Percentiles rank a stretch among this genome's conserved stretches.
Evolutionary conservation across 2,888 invertebrate genomes (phyloP).

Genomic region (Callosobruchus maculatus): DNA sequence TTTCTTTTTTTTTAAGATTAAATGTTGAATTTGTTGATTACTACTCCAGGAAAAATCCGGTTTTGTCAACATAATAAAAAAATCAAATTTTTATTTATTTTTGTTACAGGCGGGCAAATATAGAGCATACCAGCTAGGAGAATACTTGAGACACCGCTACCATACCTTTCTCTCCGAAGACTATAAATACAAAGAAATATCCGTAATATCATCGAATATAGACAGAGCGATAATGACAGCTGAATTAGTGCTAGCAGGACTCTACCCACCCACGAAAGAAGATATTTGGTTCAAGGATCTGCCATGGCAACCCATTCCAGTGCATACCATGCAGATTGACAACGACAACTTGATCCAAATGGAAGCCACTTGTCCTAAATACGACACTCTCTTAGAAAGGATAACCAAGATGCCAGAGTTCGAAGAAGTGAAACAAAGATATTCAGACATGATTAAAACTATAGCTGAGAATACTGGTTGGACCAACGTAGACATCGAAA

Average conservation of each 20-base stretch:
- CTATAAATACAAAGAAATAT: constrained; percentile 57
- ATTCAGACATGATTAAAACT: background rate
- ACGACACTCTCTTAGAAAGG: background rate
- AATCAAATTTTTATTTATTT: too few species aligned
- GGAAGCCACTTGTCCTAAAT: background rate
- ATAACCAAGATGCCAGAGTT: background rate
- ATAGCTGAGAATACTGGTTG: background rate
- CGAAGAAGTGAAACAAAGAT: background rate
- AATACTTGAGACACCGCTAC: constrained; percentile 70
- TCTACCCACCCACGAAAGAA: constrained; percentile 59
- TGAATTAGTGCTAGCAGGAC: constrained; percentile 70
- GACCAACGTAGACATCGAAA: background rate
- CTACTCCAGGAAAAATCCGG: too few species aligned
- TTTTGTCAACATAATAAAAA: too few species aligned
- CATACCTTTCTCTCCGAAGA: constrained; percentile 52
- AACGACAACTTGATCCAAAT: background rate
- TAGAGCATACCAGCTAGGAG: constrained; percentile 63
- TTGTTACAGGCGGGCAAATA: constrained; percentile 60
- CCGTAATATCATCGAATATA: constrained; percentile 71
- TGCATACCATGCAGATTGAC: background rate
- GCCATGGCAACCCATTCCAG: background rate
- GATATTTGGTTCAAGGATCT: background rate
- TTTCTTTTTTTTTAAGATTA: too few species aligned
- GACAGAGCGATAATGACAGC: constrained; percentile 89
- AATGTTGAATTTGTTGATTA: too few species aligned